Conservation (phyloP, 2,113 vertebrate species). For the Meriones unguiculatus region DNA sequence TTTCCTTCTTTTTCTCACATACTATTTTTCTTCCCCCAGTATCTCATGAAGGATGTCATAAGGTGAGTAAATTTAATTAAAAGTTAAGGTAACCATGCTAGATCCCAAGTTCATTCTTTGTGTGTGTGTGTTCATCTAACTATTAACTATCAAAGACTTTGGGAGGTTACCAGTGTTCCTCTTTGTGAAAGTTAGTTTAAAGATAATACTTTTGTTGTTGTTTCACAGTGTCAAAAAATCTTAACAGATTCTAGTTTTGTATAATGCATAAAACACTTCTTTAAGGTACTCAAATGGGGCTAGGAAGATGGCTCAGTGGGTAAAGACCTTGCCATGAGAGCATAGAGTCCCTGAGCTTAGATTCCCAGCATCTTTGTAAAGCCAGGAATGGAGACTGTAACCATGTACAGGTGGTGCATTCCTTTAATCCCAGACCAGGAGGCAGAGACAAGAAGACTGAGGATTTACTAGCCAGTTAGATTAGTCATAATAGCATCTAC, state of each 20-base stretch:
- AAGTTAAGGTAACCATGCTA: neutral
- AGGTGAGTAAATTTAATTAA: neutral
- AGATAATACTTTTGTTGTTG: neutral
- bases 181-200: neutral
- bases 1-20: neutral
- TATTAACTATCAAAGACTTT: neutral
- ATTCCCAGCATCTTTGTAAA: neutral
- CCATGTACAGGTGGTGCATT: neutral
- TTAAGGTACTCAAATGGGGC: neutral
- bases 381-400: neutral
- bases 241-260: neutral
- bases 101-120: neutral
- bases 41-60: neutral
- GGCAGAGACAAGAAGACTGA: neutral
- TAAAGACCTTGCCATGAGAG: neutral
- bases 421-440: neutral
- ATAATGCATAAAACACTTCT: neutral
- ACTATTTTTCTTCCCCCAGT: neutral
- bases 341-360: neutral
- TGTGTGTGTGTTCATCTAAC: neutral
- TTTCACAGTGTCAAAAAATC: neutral
- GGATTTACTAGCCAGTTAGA: neutral
- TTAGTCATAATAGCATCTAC: too few relatives aligned
- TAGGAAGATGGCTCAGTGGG: neutral
- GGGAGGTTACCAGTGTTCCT: neutral